Conservation (phyloP, 2,113 vertebrate genomes). For the Psittacus erithacus region DNA sequence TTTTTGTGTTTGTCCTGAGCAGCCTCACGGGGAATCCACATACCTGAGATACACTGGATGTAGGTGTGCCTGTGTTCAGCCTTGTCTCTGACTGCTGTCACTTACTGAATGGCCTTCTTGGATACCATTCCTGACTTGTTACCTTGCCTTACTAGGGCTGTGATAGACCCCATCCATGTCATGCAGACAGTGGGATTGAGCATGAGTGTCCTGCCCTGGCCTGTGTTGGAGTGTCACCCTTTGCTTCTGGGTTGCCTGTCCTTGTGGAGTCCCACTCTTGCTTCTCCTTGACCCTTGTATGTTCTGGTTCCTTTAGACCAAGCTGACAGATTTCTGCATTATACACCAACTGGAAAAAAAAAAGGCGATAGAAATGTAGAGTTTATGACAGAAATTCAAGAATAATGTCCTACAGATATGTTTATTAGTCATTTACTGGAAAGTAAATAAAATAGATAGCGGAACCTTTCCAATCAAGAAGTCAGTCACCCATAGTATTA, state of each 20-base stretch:
- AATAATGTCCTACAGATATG: not conserved
- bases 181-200: not conserved
- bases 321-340: not conserved
- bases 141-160: accelerated
- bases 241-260: not conserved
- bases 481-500: not conserved
- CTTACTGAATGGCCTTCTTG: not conserved
- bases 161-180: not conserved
- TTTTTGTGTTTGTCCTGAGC: not conserved
- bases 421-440: not conserved
- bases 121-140: not conserved
- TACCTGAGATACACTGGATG: not conserved
- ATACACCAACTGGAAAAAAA: not conserved
- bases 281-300: not conserved
- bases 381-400: not conserved
- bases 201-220: not conserved
- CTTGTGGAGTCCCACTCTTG: not conserved
- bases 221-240: accelerated
- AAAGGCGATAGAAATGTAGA: not conserved
- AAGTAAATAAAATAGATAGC: not conserved
- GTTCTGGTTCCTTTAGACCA: not conserved
- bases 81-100: not conserved
- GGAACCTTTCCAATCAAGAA: not conserved
- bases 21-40: not conserved
- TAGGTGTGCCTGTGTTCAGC: not conserved